These are phyloP conservation scores for Pteropus alecto DNA, from an alignment of 2,113 vertebrate species.

Conservation along the genomic window DNA sequence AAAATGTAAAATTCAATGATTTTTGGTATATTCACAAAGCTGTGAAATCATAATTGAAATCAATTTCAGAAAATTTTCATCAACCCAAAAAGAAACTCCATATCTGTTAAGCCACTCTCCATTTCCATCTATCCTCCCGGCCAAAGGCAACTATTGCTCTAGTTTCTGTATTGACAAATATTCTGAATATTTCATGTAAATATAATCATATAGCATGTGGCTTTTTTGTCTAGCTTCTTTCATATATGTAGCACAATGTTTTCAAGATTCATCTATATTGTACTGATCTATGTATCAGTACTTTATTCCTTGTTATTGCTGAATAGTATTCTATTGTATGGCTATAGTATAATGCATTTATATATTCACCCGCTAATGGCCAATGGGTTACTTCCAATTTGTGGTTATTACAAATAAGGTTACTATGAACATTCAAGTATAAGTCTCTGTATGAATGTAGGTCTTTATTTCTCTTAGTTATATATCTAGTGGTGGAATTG, in stretches of 20 bases:
- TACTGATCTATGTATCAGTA: not conserved
- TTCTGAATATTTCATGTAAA: not conserved
- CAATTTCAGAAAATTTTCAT: not conserved
- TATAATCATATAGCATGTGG: not conserved
- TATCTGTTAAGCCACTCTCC: not conserved
- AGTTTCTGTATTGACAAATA: not conserved
- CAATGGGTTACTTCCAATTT: not conserved
- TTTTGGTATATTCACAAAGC: not conserved
- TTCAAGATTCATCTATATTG: not conserved
- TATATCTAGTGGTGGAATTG: not conserved
- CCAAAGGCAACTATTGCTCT: not conserved
- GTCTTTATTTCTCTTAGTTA: constrained; percentile 2
- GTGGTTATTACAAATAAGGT: not conserved
- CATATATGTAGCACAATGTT: not conserved
- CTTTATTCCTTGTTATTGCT: not conserved
- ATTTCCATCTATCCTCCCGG: not conserved
- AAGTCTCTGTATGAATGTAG: not conserved
- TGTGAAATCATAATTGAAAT: not conserved
- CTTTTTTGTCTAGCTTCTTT: not conserved
- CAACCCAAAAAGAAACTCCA: not conserved
- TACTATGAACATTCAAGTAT: not conserved
- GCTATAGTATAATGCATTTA: not conserved
- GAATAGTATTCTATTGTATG: not conserved
- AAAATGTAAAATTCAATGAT: not conserved
- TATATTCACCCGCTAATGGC: not conserved